Base-by-base conservation (phyloP, 2,888 invertebrate species). In the Polietes domitor region DNA sequence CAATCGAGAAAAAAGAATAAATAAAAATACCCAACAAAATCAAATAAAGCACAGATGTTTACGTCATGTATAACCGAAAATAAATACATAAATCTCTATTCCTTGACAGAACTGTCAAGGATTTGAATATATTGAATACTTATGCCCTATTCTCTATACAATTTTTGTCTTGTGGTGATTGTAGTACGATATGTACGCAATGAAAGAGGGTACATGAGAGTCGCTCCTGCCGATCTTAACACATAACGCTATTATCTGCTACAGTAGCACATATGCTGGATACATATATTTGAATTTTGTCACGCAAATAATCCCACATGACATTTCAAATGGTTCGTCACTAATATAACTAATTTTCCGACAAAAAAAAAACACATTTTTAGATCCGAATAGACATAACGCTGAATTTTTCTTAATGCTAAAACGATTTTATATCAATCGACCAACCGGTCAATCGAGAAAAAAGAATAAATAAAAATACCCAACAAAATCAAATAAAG, bases 21-120 rank as follows among this genome's bases (percentile, higher is more conserved):
- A 37, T 24, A 19, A 47, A 77, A 80, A 68, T n/a, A 55, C 41
- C 28, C 21, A 70, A 37, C 15, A 53, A 41, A 76, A 53, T 17
- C 41, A 71, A 75, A 80, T 72, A 72, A 82, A 68, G 68, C 78
- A 84, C 80, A 84, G 28, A 75, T 78, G 77, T 78, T 77, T 71
- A 75, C 80, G 80, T 83, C 77, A 83, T 76, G 61, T 79, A 61
- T 12, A 76, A n/a, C 15, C 9, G 76, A 61, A 43, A n/a, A 41
- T 9, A 77, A 43, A 79, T 72, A n/a, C n/a, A n/a, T n/a, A 79
- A 65, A 73, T 82, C 47, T 76, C 43, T 37, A 58, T 73, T 72
- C 75, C 50, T 76, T n/a, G n/a, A n/a, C n/a, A n/a, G n/a, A n/a
- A n/a, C n/a, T n/a, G n/a, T n/a, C n/a, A n/a, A n/a, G n/a, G n/a